These are phyloP conservation scores for Pheosia gnoma DNA, from an alignment of 2,888 invertebrate species.

Conservation along the genomic window DNA sequence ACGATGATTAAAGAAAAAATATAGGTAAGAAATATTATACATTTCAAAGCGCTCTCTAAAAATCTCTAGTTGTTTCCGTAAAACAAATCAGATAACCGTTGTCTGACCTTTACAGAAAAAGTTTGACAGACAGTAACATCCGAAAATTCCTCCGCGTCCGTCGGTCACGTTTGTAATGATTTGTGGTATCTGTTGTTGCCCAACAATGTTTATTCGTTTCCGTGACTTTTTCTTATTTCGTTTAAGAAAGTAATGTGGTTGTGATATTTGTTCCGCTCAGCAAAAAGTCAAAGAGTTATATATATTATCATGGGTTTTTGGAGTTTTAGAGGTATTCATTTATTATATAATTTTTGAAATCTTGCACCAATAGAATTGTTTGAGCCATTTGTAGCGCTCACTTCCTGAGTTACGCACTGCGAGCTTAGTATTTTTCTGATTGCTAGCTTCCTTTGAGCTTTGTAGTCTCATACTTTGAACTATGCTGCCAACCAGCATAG, in stretches of 20 bases:
- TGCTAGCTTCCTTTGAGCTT: too few species aligned
- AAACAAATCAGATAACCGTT: conserved; percentile 12
- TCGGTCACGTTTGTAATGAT: conserved; percentile 49
- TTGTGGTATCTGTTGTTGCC: conserved; percentile 40
- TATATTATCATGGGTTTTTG: not conserved
- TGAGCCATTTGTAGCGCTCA: too few species aligned
- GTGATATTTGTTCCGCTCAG: not conserved
- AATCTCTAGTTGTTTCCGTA: conserved; percentile 3
- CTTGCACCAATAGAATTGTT: not conserved
- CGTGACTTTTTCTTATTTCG: conserved; percentile 24
- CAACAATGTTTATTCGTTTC: conserved; percentile 34
- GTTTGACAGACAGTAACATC: conserved; percentile 24
- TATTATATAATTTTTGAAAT: not conserved
- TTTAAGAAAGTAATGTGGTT: conserved; percentile 11
- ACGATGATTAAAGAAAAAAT: not conserved
- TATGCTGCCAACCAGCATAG: too few species aligned
- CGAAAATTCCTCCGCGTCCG: conserved; percentile 48
- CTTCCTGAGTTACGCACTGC: too few species aligned
- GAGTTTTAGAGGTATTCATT: not conserved
- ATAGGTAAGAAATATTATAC: too few species aligned
- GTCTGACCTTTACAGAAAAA: conserved; percentile 20
- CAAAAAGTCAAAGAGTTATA: not conserved
- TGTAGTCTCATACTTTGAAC: too few species aligned
- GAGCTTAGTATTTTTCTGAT: too few species aligned
- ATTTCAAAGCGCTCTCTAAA: not conserved